phyloP scores from a whole-genome alignment of 2,888 invertebrate genomes.

The Parthenolecanium corni region DNA sequence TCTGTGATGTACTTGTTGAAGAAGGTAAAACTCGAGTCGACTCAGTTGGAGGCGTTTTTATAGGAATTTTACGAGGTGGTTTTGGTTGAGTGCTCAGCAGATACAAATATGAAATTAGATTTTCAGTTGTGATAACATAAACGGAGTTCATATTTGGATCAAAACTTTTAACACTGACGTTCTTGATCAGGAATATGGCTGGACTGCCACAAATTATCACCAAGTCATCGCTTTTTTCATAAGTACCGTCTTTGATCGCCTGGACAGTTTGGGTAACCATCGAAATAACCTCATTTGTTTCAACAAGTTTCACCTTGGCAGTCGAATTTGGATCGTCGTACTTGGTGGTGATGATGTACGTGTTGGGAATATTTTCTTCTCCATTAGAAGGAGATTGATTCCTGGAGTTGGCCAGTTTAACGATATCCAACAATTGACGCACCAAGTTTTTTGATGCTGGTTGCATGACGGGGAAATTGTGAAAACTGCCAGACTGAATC shows the following conservation, averaged over 20 bases:
- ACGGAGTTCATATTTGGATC: slow-evolving; percentile 17
- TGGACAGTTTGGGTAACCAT: background rate
- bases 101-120: slow-evolving; percentile 1
- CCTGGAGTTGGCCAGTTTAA: background rate
- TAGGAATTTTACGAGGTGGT: no score
- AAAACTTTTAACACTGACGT: slow-evolving; percentile 7
- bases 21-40: no score
- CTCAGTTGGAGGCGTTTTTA: no score
- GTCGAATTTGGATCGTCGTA: background rate
- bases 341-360: slow-evolving; percentile 12
- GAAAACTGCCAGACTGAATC: background rate
- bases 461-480: background rate
- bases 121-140: slow-evolving; percentile 15
- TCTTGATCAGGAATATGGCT: slow-evolving; percentile 14
- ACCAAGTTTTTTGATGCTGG: slow-evolving; percentile 1
- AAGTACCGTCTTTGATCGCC: slow-evolving; percentile 2
- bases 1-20: no score
- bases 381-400: background rate
- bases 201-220: slow-evolving; percentile 18
- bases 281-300: background rate
- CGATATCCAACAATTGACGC: slow-evolving; percentile 9
- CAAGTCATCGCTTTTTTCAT: background rate
- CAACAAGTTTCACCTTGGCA: background rate
- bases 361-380: background rate
- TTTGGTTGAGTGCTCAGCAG: background rate